Evolutionary conservation across 92 coral and sea anemone species (phyloP).

Genomic region (Paragorgia papillata): DNA sequence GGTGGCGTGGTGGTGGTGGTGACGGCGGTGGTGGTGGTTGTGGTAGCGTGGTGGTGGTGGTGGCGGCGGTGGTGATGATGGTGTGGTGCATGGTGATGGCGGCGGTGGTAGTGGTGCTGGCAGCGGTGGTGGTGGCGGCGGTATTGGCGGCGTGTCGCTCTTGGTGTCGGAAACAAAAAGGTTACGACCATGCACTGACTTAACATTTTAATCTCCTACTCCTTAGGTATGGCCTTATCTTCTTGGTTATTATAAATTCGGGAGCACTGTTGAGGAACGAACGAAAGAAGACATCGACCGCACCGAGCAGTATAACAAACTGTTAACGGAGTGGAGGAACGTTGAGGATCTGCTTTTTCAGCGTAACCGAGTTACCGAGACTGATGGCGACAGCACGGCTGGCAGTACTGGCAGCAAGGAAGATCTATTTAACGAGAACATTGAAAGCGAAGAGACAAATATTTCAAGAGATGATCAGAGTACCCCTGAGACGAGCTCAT

Average conservation of each 20-base stretch:
- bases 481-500: conserved; percentile 39
- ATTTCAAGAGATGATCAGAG: conserved; percentile 57
- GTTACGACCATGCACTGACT: too few relatives aligned
- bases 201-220: too few relatives aligned
- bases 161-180: too few relatives aligned
- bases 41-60: too few relatives aligned
- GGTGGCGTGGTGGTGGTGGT: too few relatives aligned
- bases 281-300: conserved; percentile 64
- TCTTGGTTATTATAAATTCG: conserved; percentile 85
- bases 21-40: too few relatives aligned
- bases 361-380: conserved; percentile 80
- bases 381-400: conserved; percentile 82
- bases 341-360: conserved; percentile 77
- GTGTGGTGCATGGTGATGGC: too few relatives aligned
- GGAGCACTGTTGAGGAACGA: conserved; percentile 79
- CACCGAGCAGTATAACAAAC: conserved; percentile 59
- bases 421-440: conserved; percentile 73
- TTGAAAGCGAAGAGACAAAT: conserved; percentile 44
- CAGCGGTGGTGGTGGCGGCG: too few relatives aligned
- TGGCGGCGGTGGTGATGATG: too few relatives aligned
- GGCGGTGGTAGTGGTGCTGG: too few relatives aligned
- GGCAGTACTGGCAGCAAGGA: conserved; percentile 94
- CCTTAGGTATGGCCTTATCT: conserved; percentile 92
- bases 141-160: too few relatives aligned
- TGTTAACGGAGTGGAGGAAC: conserved; percentile 85